Evolutionary conservation across 2,113 vertebrate species (phyloP), one percentile per base, ranked within the genome.

Genomic region (Scalopus aquaticus): DNA sequence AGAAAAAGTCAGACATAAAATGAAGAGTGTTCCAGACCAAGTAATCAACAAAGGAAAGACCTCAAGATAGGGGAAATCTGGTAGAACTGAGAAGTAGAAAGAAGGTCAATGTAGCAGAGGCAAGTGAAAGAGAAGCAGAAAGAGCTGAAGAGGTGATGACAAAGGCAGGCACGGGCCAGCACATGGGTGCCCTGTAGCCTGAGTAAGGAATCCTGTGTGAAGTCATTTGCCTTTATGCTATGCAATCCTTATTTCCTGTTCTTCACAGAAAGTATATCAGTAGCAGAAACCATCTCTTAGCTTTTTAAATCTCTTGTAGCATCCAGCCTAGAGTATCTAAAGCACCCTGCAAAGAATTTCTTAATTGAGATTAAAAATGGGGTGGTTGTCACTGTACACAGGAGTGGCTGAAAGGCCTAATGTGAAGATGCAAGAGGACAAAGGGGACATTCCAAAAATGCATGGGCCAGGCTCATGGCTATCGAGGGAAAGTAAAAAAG

Each of bases 281-380:
- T 28, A 67, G 78, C 65, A 93, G 78, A 88, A 85, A 80, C 12
- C 19, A 82, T 26, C 24, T 93, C 30, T 84, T 11, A 83, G 39
- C 37, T 80, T 60, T 58, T 1, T 10, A 85, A 11, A 65, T 17
- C 44, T 74, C 79, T 73, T 62, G 28, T 28, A 70, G 77, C 51
- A 88, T 4, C 35, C 9, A 88, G 56, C 42, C 70, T 64, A 49
- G 28, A 44, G 56, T 39, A 15, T 62, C 24, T n/a, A 46, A 92
- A 76, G 60, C 28, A 24, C 44, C 58, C 24, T 56, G 46, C 49
- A 49, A 88, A 90, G 54, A 69, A 73, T 65, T 64, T 49, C 39
- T 28, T 62, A 70, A 62, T 4, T 62, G 32, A 86, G 60, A 81
- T 62, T 51, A 74, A 86, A 54, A 42, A 46, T 9, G 15, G 1